Evolutionary conservation across 2,888 invertebrate genomes (phyloP), one percentile per base, ranked within the genome.

Genomic region (Kryphioiulus occultus): DNA sequence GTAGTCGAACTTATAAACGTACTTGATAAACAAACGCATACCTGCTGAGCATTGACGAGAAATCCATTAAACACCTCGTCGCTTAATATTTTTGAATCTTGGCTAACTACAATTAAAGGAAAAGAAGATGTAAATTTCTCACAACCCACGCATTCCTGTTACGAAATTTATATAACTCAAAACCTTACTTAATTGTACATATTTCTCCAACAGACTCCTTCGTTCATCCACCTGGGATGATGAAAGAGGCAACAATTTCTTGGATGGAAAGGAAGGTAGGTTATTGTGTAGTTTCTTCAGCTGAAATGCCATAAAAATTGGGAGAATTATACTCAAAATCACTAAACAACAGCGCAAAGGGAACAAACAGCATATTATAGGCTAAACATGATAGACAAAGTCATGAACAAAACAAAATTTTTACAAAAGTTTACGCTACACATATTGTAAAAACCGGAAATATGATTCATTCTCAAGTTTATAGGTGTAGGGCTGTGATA

Each of bases 211-310:
- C 88, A 95, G 94, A 59, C 95, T 92, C 91, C 98, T 94, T 90
- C 99, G 93, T 91, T 98, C 97, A 91, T 98, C 98, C 89, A 98
- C 93, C 92, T 98, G 98, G 89, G 94, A 94, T 89, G 94, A 94
- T 26, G 97, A 96, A 87, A 98, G 93, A 7, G 93, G 91, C 88
- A 96, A 95, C 89, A 98, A 94, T 91, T 97, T 97, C 92, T 98
- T 98, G 0, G 98, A 97, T 88, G 98, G 98, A 93, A 98, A 98
- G 89, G 94, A 93, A 89, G 97, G 97, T 89, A 98, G 92, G 90
- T 93, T 47, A 15, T 86, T 88, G 19, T 86, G 86, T 26, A 88
- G n/a, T 39, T 88, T 85, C 47, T 88, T 88, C 22, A 88, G 26
- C 88, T 88, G 83, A 47, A 88, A 88, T 1, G 3, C 32, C 26